A percentile compares a stretch with the other conserved stretches of the same genome.
phyloP scores from a whole-genome alignment of 2,113 vertebrate genomes.

The Lepus europaeus region DNA sequence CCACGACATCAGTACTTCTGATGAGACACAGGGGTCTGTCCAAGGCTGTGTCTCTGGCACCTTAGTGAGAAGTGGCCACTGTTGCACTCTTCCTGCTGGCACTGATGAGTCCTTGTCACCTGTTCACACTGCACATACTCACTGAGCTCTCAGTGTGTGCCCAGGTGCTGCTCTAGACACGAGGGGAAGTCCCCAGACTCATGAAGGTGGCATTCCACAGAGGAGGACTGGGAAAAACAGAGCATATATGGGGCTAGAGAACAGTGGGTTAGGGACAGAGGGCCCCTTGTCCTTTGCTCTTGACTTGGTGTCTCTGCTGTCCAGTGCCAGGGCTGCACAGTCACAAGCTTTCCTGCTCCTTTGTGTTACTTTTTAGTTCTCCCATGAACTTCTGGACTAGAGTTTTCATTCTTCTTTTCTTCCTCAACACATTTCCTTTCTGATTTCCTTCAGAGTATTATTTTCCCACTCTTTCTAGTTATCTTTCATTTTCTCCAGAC shows the following conservation, averaged over 20 bases:
- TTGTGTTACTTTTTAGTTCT: background rate
- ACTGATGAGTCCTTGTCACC: background rate
- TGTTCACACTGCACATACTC: background rate
- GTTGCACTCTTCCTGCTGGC: background rate
- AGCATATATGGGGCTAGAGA: background rate
- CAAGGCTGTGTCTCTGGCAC: background rate
- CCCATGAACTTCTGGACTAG: background rate
- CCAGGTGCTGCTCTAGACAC: background rate
- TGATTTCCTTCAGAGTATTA: background rate
- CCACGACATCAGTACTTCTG: background rate
- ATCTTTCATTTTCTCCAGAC: conserved; percentile 2
- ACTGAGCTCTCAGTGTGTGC: background rate
- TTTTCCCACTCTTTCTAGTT: background rate
- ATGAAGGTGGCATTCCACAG: background rate
- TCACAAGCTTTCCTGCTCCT: background rate
- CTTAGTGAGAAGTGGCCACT: background rate
- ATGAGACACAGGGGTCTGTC: background rate
- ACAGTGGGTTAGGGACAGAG: background rate
- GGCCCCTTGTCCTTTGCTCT: background rate
- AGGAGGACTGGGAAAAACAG: background rate
- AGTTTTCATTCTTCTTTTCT: background rate
- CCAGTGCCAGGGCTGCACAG: background rate
- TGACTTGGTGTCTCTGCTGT: background rate
- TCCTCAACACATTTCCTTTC: background rate
- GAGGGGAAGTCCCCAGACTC: background rate